Evolutionary conservation across 1,140 invertebrate genomes (phyloP), one percentile per base, ranked within the genome.

Genomic region (Physella acuta): DNA sequence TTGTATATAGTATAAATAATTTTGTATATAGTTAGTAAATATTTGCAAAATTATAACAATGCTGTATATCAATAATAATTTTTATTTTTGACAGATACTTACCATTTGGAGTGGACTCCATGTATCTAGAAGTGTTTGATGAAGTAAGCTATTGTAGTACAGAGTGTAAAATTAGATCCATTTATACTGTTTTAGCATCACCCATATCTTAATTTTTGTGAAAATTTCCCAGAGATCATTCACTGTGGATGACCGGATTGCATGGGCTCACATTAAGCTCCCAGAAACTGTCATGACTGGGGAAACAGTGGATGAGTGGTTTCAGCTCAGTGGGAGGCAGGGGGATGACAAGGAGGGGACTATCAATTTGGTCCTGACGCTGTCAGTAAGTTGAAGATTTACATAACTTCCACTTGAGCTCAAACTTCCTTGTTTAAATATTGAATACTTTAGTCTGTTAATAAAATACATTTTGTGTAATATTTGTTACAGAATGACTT

Each of bases 61-160:
- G n/a, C n/a, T n/a, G n/a, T n/a, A n/a, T n/a, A n/a, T n/a, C n/a
- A n/a, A n/a, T n/a, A n/a, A n/a, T n/a, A n/a, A n/a, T 64, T 52
- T 52, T 28, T 64, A 31, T 2, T 28, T 36, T 36, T 87, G 87
- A 63, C 85, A 94, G 92, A 81, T 89, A 93, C 78, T 86, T 98
- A 55, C 94, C 94, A 20, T 88, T 89, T 73, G 94, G 94, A 53
- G 92, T 98, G 0, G 91, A 92, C 79, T 90, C 90, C 33, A 90
- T 98, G 77, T 93, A 93, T 76, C 77, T 98, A 80, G 95, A 98
- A 89, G 93, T 99, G 70, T 98, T 92, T 86, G 96, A 99, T 87
- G 96, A 99, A 82, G 88, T 88, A 73, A 68, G 73, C 63, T 49
- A 49, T 66, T 20, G 39, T 49, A 49, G 39, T 49, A 49, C 39